Evolutionary conservation across 2,888 invertebrate genomes (phyloP), one percentile per base, ranked within the genome.

Genomic region (Mythimna lalbum): DNA sequence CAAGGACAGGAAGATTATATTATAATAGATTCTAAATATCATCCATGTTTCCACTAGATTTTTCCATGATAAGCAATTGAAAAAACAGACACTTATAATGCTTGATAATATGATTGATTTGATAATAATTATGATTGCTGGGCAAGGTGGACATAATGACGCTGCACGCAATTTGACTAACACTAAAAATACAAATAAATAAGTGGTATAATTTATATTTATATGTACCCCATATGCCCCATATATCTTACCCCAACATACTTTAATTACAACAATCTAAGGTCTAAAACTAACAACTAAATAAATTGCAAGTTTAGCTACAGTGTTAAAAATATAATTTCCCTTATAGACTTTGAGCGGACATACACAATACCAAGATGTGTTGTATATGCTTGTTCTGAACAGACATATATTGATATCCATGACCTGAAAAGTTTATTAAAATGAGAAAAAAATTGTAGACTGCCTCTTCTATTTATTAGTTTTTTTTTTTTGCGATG

Each of bases 311-410:
- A 84, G 84, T 74, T 63, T 62, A 60, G 47, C 27, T 66, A 21
- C 23, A 73, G 14, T 61, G 50, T 72, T 63, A 79, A 63, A 68
- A 60, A 49, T 36, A 60, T 21, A 39, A 66, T 43, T 52, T 49
- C 61, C 65, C 56, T 65, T 62, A 66, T 69, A 60, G 78, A 83
- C 39, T 57, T 60, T 7, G 31, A 60, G 49, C 21, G 55, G 84
- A 93, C 94, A 91, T 95, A 94, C 93, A 91, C 95, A 95, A 89
- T 92, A 94, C 93, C 92, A 94, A 91, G 87, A 88, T 61, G 93
- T 92, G 90, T 92, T 92, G 90, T 81, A 90, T 73, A 76, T 75
- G 66, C 83, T 72, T 85, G 90, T 90, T 89, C 83, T 91, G 90
- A 92, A 92, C 73, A 93, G 69, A 91, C 94, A 95, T 80, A 94